These are phyloP conservation scores for Chaitophorus viminalis DNA, from an alignment of 2,888 invertebrate species.

Conservation along the genomic window DNA sequence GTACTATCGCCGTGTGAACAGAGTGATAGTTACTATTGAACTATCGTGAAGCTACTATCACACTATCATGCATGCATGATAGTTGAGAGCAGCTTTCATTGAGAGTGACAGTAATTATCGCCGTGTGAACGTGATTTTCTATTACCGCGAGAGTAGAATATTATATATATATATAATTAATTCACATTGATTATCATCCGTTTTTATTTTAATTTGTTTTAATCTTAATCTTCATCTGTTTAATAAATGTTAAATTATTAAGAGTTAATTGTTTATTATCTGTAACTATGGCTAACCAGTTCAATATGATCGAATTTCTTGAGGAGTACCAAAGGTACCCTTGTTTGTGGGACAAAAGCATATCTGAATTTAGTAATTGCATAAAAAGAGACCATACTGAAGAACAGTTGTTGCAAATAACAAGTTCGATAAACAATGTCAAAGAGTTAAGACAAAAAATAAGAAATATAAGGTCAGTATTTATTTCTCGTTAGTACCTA, in stretches of 20 bases:
- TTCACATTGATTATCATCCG: too few relatives aligned
- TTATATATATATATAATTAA: too few relatives aligned
- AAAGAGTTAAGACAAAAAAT: slow-evolving; percentile 11
- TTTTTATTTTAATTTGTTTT: too few relatives aligned
- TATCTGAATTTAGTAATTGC: neutral
- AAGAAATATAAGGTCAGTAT: slow-evolving; percentile 2
- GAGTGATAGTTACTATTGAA: slow-evolving; percentile 4
- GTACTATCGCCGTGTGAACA: slow-evolving; percentile 20
- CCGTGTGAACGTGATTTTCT: too few relatives aligned
- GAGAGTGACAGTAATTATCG: too few relatives aligned
- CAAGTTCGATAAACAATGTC: neutral
- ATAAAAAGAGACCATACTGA: slow-evolving; percentile 11
- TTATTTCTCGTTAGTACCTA: neutral
- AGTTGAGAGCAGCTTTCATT: too few relatives aligned
- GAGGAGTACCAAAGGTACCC: slow-evolving; percentile 1
- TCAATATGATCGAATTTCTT: slow-evolving; percentile 9
- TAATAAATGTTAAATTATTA: neutral
- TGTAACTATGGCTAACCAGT: neutral
- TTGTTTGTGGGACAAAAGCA: slow-evolving; percentile 15
- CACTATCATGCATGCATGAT: too few relatives aligned
- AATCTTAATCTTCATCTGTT: neutral
- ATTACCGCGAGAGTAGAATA: too few relatives aligned
- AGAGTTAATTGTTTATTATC: neutral
- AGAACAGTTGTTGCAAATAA: neutral
- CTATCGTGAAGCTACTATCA: neutral